These are phyloP conservation scores for Camponotus pennsylvanicus DNA, from an alignment of 1,140 invertebrate genomes.

Conservation along the genomic window DNA sequence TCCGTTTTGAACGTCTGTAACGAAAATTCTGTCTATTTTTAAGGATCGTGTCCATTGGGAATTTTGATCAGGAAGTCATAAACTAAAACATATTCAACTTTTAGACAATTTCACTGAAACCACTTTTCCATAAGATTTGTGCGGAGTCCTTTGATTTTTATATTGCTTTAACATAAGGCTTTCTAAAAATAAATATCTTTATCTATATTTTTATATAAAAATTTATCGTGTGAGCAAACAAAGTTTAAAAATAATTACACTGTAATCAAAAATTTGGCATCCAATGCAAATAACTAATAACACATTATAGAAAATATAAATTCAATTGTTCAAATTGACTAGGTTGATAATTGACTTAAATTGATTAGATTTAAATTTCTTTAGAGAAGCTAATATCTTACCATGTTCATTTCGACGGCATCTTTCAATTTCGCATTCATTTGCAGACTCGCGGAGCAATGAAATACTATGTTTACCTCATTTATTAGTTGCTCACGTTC, in stretches of 20 bases:
- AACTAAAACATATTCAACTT: too few relatives aligned
- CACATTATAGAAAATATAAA: neutral
- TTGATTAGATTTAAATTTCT: neutral
- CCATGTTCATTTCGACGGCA: constrained; percentile 91
- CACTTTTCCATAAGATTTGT: too few relatives aligned
- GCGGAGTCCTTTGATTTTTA: too few relatives aligned
- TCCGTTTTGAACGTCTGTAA: too few relatives aligned
- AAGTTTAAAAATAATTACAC: neutral
- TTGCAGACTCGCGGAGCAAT: constrained; percentile 95
- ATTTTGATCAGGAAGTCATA: too few relatives aligned
- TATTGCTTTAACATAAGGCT: neutral
- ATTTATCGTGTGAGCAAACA: neutral
- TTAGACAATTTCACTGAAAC: too few relatives aligned
- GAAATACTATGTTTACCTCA: constrained; percentile 94
- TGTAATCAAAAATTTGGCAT: neutral
- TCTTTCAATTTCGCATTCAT: constrained; percentile 91
- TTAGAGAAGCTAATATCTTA: constrained; percentile 54
- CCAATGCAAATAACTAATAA: neutral
- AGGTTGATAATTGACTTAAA: neutral
- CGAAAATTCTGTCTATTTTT: too few relatives aligned
- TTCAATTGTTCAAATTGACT: neutral
- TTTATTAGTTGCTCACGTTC: constrained; percentile 87
- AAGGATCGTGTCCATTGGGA: too few relatives aligned
- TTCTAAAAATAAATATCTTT: neutral
- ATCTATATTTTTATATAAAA: neutral